Evolutionary conservation across 2,888 invertebrate genomes (phyloP), one percentile per base, ranked within the genome.

Genomic region (Phanerotoma sp.): DNA sequence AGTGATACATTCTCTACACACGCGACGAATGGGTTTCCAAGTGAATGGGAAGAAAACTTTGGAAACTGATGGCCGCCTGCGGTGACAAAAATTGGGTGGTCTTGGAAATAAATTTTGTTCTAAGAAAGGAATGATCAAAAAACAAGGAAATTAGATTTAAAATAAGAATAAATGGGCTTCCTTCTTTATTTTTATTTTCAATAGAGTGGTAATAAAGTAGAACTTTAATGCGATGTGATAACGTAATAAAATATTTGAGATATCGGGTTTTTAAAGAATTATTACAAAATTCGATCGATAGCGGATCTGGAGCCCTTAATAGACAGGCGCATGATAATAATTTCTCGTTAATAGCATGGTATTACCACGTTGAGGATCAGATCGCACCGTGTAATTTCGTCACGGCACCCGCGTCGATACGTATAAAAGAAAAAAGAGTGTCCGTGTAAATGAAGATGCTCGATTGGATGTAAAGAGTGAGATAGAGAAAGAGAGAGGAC

Each of bases 281-380:
- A 25, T 25, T 25, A 25, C 25, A 9, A 25, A 25, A 25, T 7
- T 5, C 13, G 35, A 35, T 35, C 35, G 13, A 68, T 67, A 70
- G 69, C 70, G 68, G 65, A 72, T 70, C 55, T 66, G 62, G 56
- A 59, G 58, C 64, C n/a, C 55, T 54, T 58, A 51, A 58, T 56
- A 60, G 58, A 60, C 49, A 41, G 37, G 18, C 48, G 51, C 45
- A 66, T 67, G 70, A 70, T 67, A 64, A 65, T 73, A 70, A 72
- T 73, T 70, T 64, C 55, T 60, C 56, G 63, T 63, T 73, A 73
- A 73, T 72, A 70, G 68, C 68, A 67, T 66, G 66, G 62, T 65
- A 72, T 73, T 73, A 51, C 62, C 56, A 56, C 33, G 32, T 21
- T 15, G 56, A 63, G 63, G 67, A 66, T 66, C 62, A 47, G 57